Conservation (phyloP, 2,888 invertebrate species). For the Onthophagus sagittarius region DNA sequence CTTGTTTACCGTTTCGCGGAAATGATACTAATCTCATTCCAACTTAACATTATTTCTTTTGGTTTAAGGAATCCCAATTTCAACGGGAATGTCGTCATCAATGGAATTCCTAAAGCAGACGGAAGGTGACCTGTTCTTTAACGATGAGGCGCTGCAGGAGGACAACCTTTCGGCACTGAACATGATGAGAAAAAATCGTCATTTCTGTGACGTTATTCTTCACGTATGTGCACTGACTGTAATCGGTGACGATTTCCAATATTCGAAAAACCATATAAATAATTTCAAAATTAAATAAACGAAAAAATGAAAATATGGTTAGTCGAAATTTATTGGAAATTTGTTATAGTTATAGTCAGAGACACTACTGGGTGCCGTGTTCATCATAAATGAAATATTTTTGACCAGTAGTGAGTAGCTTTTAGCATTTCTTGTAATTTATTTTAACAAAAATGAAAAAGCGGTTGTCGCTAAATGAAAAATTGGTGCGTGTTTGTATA, state of each 20-base stretch:
- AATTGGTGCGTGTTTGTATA: conserved; percentile 18
- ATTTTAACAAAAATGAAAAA: conserved; percentile 14
- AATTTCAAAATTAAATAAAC: background rate
- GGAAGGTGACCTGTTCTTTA: conserved; percentile 48
- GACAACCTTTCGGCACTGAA: conserved; percentile 65
- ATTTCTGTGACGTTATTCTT: conserved; percentile 83
- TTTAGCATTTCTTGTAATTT: conserved; percentile 39
- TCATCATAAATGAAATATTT: conserved; percentile 46
- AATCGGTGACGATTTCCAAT: conserved; percentile 35
- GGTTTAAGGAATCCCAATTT: conserved; percentile 37
- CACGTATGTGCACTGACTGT: conserved; percentile 60
- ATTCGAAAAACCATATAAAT: conserved; percentile 34
- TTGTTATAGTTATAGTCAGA: conserved; percentile 47
- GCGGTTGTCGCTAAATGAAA: background rate
- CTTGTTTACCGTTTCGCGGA: background rate
- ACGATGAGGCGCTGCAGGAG: conserved; percentile 57
- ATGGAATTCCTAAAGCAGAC: conserved; percentile 35
- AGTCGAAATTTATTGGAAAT: conserved; percentile 33
- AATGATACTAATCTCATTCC: no score
- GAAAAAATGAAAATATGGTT: conserved; percentile 1
- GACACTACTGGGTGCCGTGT: conserved; percentile 48
- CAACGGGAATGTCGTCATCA: conserved; percentile 13
- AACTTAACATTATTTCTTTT: no score
- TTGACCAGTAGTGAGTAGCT: conserved; percentile 50
- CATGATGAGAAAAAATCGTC: conserved; percentile 76